phyloP scores from a whole-genome alignment of 2,113 vertebrate species.

The Okapia johnstoni region DNA sequence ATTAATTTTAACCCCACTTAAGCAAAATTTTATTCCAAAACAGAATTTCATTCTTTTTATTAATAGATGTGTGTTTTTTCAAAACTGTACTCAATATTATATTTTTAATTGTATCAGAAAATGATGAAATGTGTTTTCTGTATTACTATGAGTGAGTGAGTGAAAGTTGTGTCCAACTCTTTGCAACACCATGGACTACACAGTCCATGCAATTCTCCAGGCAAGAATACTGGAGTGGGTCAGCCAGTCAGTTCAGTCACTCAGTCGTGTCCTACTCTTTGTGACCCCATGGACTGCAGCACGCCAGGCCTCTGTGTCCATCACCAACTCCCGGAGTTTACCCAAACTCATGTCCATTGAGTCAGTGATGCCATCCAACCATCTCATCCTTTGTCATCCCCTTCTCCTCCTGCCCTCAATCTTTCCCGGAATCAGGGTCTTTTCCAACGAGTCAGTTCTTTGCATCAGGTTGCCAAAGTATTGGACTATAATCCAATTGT shows the following conservation, averaged over 20 bases:
- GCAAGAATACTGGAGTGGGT: background rate
- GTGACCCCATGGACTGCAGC: background rate
- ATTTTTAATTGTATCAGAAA: background rate
- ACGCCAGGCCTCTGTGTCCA: background rate
- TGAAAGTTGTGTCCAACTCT: too few relatives aligned
- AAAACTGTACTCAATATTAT: background rate
- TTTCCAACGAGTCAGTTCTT: background rate
- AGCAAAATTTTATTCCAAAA: background rate
- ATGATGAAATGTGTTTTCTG: background rate
- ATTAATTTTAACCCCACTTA: background rate
- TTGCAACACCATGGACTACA: background rate
- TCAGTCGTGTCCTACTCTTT: background rate
- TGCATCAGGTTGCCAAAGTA: background rate
- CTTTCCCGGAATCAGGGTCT: background rate
- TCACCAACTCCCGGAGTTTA: background rate
- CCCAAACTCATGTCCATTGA: background rate
- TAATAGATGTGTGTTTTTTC: background rate
- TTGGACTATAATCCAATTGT: background rate
- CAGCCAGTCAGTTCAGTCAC: background rate
- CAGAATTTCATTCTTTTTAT: background rate
- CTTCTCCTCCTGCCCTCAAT: background rate
- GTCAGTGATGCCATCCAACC: background rate
- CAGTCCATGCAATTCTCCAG: background rate
- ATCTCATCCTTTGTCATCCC: background rate
- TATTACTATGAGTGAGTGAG: too few relatives aligned